These are phyloP conservation scores for Petaurus breviceps DNA, from an alignment of 2,113 vertebrate species.

Conservation along the genomic window DNA sequence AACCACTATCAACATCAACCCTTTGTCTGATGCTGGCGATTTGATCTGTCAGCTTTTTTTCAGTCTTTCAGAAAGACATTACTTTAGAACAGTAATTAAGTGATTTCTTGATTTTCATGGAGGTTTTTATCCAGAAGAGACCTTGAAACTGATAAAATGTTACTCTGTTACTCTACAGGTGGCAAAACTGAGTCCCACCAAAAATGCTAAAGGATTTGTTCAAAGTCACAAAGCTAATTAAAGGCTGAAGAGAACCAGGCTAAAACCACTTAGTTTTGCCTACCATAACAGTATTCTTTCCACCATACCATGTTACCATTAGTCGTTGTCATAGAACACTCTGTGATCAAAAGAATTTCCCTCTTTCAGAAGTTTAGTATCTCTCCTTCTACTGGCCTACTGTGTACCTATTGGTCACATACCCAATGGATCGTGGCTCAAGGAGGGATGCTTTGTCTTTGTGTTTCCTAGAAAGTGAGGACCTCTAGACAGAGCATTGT, in stretches of 20 bases:
- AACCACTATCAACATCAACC: neutral
- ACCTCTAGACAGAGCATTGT: neutral
- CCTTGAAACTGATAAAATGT: neutral
- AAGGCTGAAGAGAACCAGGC: neutral
- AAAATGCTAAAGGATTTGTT: neutral
- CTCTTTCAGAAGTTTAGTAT: neutral
- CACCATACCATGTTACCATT: neutral
- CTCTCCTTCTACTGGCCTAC: neutral
- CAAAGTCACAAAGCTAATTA: neutral
- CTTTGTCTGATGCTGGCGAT: neutral
- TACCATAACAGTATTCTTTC: neutral
- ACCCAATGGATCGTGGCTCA: neutral
- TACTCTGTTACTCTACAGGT: neutral
- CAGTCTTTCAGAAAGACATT: neutral
- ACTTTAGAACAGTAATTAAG: neutral
- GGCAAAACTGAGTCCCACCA: neutral
- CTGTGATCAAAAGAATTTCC: neutral
- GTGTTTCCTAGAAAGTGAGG: neutral
- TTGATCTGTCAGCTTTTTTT: neutral
- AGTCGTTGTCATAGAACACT: neutral
- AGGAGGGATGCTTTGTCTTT: neutral
- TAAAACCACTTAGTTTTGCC: neutral
- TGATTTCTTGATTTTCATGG: neutral
- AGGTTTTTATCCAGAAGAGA: neutral
- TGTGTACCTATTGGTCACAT: neutral